phyloP scores from a whole-genome alignment of 2,797 vertebrate genomes.

The Pogonophryne albipinna region DNA sequence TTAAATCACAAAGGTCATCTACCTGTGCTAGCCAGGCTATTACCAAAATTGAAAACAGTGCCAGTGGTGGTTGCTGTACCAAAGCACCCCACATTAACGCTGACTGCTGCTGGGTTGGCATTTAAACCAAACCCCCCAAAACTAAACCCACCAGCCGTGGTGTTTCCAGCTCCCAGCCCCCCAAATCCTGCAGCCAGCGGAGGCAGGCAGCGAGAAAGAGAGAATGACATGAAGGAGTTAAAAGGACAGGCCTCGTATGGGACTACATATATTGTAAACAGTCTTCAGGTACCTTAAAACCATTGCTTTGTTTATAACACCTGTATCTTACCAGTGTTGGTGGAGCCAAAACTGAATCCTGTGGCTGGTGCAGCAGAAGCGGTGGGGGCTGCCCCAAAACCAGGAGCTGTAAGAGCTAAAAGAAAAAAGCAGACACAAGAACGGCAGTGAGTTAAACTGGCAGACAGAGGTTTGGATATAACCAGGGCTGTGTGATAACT shows the following conservation, averaged over 20 bases:
- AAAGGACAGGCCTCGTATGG: constrained; percentile 52
- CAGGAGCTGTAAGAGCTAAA: constrained; percentile 82
- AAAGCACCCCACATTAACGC: constrained; percentile 98
- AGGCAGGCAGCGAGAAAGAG: constrained; percentile 87
- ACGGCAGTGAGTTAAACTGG: neutral
- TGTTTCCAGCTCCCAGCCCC: constrained; percentile 95
- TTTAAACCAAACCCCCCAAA: constrained; percentile 98
- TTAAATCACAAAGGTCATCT: constrained; percentile 83
- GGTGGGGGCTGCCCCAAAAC: constrained; percentile 83
- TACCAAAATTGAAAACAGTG: constrained; percentile 97
- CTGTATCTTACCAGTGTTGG: constrained; percentile 78
- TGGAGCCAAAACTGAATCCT: constrained; percentile 86
- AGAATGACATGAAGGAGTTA: constrained; percentile 82
- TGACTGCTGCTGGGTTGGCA: constrained; percentile 93
- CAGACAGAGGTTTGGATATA: neutral
- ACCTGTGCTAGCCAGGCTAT: constrained; percentile 98
- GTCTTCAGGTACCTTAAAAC: neutral
- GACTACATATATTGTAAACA: constrained; percentile 6
- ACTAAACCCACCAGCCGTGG: constrained; percentile 96
- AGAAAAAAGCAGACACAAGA: constrained; percentile 23
- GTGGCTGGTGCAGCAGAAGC: constrained; percentile 82
- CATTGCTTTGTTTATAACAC: neutral
- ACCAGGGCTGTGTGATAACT: neutral
- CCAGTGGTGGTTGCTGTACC: constrained; percentile 93
- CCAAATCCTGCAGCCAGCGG: constrained; percentile 94